Evolutionary conservation across 2,888 invertebrate genomes (phyloP).

Genomic region (Heliothis peltigera): DNA sequence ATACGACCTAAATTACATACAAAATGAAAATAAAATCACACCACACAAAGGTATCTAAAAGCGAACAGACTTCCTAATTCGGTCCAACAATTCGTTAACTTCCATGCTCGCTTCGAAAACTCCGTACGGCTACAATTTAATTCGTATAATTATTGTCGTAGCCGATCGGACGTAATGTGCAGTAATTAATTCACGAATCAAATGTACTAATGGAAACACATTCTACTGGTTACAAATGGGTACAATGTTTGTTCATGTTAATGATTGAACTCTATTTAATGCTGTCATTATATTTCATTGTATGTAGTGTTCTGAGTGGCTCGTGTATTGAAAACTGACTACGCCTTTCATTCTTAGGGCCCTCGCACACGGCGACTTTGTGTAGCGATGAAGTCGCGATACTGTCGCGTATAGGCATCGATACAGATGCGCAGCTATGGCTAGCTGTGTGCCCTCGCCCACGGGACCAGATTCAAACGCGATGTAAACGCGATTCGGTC

Average conservation of each 20-base stretch:
- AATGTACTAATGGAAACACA: conserved; percentile 26
- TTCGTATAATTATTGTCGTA: conserved; percentile 55
- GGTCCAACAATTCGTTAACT: conserved; percentile 57
- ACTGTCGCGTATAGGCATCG: too few relatives aligned
- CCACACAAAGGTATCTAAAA: conserved; percentile 38
- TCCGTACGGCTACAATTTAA: conserved; percentile 45
- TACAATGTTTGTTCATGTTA: conserved; percentile 11
- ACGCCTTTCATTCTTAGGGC: too few relatives aligned
- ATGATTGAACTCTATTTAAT: conserved; percentile 2
- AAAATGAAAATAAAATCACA: conserved; percentile 17
- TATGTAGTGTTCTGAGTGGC: background rate
- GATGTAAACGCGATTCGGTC: too few relatives aligned
- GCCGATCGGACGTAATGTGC: conserved; percentile 30
- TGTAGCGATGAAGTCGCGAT: too few relatives aligned
- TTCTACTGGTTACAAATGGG: conserved; percentile 25
- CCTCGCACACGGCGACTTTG: too few relatives aligned
- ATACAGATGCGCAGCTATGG: too few relatives aligned
- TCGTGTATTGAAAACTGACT: too few relatives aligned
- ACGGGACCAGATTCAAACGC: too few relatives aligned
- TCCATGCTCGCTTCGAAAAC: conserved; percentile 43
- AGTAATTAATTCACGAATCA: conserved; percentile 54
- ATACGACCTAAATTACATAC: conserved; percentile 5
- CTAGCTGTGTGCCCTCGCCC: too few relatives aligned
- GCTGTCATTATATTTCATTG: conserved; percentile 7
- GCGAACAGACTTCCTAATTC: conserved; percentile 39